Conservation (phyloP, 1,140 invertebrate species). For the Eulimnadia texana region DNA sequence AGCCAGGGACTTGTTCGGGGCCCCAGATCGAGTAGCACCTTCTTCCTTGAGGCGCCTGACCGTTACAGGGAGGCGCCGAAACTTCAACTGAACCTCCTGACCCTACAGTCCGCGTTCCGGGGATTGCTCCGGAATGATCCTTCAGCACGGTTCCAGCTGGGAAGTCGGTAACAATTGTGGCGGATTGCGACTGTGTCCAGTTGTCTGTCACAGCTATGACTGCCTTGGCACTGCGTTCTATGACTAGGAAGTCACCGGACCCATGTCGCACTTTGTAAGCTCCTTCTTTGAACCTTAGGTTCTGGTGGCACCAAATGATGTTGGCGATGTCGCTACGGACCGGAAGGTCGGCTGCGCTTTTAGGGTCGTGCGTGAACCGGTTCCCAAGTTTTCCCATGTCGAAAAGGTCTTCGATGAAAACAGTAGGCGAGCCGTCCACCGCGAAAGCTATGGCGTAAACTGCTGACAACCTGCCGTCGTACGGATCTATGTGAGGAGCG, state of each 20-base stretch:
- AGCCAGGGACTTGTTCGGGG: not conserved
- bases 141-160: not conserved
- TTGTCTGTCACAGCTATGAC: not conserved
- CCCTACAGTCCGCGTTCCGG: not conserved
- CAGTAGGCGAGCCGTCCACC: conserved; percentile 2
- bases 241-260: conserved; percentile 2
- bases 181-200: conserved; percentile 1
- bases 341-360: not conserved
- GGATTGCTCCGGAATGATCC: not conserved
- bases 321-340: conserved; percentile 5
- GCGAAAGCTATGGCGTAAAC: conserved; percentile 5
- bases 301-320: conserved; percentile 8
- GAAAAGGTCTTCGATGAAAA: conserved; percentile 11
- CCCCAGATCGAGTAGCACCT: conserved; percentile 10
- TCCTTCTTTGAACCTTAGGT: conserved; percentile 1
- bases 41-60: not conserved
- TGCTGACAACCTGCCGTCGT: conserved; percentile 1
- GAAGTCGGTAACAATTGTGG: not conserved
- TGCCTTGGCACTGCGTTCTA: conserved; percentile 2
- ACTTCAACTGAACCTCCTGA: not conserved
- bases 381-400: conserved; percentile 1
- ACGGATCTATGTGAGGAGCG: conserved; percentile 5
- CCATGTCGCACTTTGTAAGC: conserved; percentile 4
- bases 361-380: conserved; percentile 9
- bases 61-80: conserved; percentile 2